Base-by-base conservation (phyloP, 2,888 invertebrate genomes). In the Gnatocerus cornutus region DNA sequence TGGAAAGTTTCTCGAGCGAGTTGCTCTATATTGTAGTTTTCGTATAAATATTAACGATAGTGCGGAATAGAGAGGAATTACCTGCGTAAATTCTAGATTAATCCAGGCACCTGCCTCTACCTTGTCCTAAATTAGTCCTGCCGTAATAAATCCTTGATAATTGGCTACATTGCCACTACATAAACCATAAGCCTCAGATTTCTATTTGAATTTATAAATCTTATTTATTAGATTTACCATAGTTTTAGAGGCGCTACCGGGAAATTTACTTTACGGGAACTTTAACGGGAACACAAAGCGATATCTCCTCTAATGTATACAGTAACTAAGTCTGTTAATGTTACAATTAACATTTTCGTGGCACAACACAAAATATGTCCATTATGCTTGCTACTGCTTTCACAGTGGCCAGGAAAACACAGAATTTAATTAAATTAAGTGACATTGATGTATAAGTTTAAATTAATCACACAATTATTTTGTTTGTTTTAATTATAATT, bases 61-160 rank as follows among this genome's bases (percentile, higher is more conserved):
- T 73, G 66, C 68, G 66, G 69, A 74, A 75, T 76, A 73, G 74
- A 77, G 76, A 72, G 75, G 78, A 79, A 82, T 80, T 79, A 79
- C 77, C 78, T 73, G 77, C 76, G 78, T 77, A 80, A 78, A 80
- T 78, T 79, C 77, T 73, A 78, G 75, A 78, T 79, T 82, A 81
- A 82, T 81, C 80, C 80, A 69, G 78, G 80, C 82, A 82, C 82
- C 83, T 83, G 83, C 79, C 78, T 75, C 80, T 80, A 78, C 80
- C 79, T 79, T 79, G 79, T 82, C 82, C 81, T 79, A 80, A 83
- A 83, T 83, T 82, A 83, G 82, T 79, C 78, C 74, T 74, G 78
- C 78, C 77, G 80, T 74, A 80, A 84, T 84, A 84, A 84, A 84
- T 84, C 84, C 83, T 79, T 79, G 83, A 83, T 84, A 84, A 85